Evolutionary conservation across 2,113 vertebrate species (phyloP).

Genomic region (Antigone vipio): DNA sequence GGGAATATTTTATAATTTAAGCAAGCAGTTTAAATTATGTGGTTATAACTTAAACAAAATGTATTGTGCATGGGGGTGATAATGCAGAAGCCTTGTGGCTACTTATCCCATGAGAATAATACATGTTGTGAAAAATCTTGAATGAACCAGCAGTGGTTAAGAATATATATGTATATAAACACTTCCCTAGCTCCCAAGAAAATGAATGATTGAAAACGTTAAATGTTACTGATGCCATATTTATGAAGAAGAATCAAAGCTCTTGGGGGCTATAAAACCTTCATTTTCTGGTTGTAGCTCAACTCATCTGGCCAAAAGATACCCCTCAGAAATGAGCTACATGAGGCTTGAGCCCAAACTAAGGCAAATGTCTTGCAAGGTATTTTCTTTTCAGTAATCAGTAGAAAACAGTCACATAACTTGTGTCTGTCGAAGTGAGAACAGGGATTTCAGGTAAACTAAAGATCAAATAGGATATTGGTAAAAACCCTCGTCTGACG

Average conservation of each 20-base stretch:
- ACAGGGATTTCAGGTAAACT: not conserved
- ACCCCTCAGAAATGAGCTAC: not conserved
- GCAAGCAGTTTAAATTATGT: constrained; percentile 18
- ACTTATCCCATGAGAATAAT: constrained; percentile 19
- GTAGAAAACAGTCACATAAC: not conserved
- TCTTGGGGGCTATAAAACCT: not conserved
- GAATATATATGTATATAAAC: not conserved
- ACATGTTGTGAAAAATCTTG: not conserved
- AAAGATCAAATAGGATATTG: not conserved
- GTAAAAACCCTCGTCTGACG: not conserved
- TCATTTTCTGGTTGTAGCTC: not conserved
- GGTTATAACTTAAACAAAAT: constrained; percentile 48
- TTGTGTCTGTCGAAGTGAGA: not conserved
- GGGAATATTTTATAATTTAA: constrained; percentile 33
- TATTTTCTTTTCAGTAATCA: not conserved
- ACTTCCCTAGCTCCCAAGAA: constrained; percentile 1
- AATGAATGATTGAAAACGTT: constrained; percentile 30
- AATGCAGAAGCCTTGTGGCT: constrained; percentile 28
- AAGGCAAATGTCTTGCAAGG: not conserved
- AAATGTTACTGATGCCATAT: constrained; percentile 16
- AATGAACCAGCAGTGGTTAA: constrained; percentile 5
- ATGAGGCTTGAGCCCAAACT: not conserved
- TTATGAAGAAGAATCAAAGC: constrained; percentile 24
- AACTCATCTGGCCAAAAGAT: not conserved
- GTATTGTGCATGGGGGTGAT: not conserved